Base-by-base conservation (phyloP, 2,113 vertebrate species). In the Phylloscopus whistleri region DNA sequence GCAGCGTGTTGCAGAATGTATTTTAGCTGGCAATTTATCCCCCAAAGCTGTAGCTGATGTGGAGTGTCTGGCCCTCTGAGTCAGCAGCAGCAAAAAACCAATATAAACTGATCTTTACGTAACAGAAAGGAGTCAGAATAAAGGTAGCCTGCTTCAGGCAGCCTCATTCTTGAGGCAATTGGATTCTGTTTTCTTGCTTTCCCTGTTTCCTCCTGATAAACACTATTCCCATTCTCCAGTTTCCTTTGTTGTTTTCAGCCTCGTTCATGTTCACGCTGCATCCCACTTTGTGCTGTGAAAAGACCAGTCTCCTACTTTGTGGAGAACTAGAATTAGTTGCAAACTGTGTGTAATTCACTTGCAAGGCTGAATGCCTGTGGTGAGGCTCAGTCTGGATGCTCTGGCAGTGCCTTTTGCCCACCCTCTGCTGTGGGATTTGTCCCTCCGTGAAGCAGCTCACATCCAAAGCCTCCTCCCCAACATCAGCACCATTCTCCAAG, bases 331-430 rank as follows among this genome's bases (percentile, higher is more conserved):
- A 68, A 60, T 41, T 1, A 28, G 35, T 28, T 64, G 59, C 46
- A 80, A 55, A 20, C 15, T 2, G 7, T 20, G 14, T 35, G 12
- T 41, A 24, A 48, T 19, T 80, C 3, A 30, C 52, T 35, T 24
- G 6, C 24, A 33, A 39, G 53, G 59, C 76, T 0, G 2, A 53
- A 6, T 17, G 5, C 4, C 0, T 2, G 27, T 17, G 15, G 13
- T 35, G 46, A 43, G 33, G 27, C 3, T 73, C 63, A 52, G 18
- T 4, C 14, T 69, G 49, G 21, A 21, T 63, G 37, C 26, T 39
- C 53, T 24, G 9, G 43, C 15, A 33, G 27, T 28, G 37, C 0
- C 2, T 52, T 56, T 77, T 24, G 12, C 63, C 56, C 30, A 28
- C 2, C 11, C 23, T 84, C 9, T 48, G 58, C 31, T 37, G 6